These are phyloP conservation scores for Trogon surrucura DNA, from an alignment of 2,113 vertebrate species.

Conservation along the genomic window DNA sequence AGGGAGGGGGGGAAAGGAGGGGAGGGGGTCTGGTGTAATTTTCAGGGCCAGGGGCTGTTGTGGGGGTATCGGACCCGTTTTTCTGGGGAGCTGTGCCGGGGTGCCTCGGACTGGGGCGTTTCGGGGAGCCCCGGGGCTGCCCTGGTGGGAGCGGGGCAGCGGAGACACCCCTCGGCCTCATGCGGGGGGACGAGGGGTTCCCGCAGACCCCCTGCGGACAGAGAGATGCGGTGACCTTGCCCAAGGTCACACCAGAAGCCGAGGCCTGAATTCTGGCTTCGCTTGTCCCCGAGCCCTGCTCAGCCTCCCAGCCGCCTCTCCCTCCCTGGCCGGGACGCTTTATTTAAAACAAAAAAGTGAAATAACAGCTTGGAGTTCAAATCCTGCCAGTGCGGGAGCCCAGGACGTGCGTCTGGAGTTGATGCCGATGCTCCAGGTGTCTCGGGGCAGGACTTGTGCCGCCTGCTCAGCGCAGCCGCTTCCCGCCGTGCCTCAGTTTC, in stretches of 20 bases:
- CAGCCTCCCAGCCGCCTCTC: not conserved
- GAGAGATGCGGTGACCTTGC: not conserved
- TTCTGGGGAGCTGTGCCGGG: rapidly evolving
- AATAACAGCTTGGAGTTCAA: rapidly evolving
- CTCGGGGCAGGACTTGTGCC: not conserved
- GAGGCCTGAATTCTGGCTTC: rapidly evolving
- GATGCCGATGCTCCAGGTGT: rapidly evolving
- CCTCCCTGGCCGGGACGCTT: not conserved
- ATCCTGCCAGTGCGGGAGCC: not conserved
- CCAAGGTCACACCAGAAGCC: not conserved
- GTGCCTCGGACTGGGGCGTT: rapidly evolving
- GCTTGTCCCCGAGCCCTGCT: rapidly evolving
- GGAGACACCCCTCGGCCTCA: not conserved
- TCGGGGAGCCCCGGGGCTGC: not conserved
- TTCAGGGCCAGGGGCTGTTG: not conserved
- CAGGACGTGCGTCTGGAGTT: not conserved
- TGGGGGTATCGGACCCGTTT: not conserved
- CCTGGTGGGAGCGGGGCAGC: not conserved
- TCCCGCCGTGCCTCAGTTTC: not conserved
- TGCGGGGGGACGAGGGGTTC: not conserved
- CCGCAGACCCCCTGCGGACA: rapidly evolving
- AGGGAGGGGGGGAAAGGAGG: too few relatives aligned
- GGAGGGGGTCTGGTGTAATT: rapidly evolving
- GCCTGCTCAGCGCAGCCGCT: not conserved
- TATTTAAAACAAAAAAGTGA: rapidly evolving